These are phyloP conservation scores for Phthorimaea operculella DNA, from an alignment of 1,140 invertebrate genomes.

Conservation along the genomic window DNA sequence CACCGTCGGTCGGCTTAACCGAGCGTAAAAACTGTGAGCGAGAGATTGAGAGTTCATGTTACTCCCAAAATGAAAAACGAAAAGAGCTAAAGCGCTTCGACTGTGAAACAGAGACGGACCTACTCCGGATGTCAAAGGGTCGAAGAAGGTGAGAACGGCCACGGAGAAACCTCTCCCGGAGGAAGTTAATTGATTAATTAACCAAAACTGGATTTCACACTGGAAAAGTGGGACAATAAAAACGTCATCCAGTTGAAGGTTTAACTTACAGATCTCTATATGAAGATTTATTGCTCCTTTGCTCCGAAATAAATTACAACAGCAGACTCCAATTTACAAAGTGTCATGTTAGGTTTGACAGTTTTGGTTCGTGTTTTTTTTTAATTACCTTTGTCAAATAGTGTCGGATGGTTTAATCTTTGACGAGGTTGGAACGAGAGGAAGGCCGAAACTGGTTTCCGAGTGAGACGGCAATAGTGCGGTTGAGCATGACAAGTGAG, in stretches of 20 bases:
- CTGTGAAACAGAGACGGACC: constrained; percentile 41
- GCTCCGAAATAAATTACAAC: constrained; percentile 18
- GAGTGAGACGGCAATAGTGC: constrained; percentile 41
- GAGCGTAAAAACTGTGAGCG: constrained; percentile 63
- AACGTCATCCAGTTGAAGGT: neutral
- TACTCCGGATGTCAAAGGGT: constrained; percentile 37
- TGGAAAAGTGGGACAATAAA: constrained; percentile 5
- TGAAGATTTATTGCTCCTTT: constrained; percentile 22
- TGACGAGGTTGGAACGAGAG: constrained; percentile 38
- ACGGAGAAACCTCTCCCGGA: constrained; percentile 13
- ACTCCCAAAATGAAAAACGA: constrained; percentile 53
- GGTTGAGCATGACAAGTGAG: constrained; percentile 56
- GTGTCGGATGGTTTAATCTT: constrained; percentile 37
- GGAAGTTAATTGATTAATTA: constrained; percentile 14
- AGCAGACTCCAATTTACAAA: constrained; percentile 34
- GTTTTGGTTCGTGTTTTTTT: constrained; percentile 32
- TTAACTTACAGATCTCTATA: constrained; percentile 14
- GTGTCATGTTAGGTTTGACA: constrained; percentile 33
- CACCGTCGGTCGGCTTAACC: constrained; percentile 49
- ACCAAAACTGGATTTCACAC: neutral
- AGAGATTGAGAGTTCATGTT: constrained; percentile 64
- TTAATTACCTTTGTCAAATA: constrained; percentile 40
- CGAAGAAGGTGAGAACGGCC: constrained; percentile 15
- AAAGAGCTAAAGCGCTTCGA: constrained; percentile 30
- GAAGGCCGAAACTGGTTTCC: constrained; percentile 52